Conservation (phyloP, 2,113 vertebrate genomes). For the Seriola aureovittata region DNA sequence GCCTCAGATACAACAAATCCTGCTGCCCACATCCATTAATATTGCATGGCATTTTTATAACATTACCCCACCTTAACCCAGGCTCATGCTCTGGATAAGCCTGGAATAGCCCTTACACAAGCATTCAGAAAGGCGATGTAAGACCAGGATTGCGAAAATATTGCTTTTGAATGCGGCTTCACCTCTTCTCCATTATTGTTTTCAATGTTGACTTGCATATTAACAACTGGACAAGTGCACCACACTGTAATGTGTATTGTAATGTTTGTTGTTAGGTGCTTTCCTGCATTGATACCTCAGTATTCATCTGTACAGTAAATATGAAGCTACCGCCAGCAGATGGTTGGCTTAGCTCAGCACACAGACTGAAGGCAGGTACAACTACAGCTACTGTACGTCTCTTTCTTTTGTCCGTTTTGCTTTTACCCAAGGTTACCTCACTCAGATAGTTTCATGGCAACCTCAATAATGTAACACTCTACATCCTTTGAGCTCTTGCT, state of each 20-base stretch:
- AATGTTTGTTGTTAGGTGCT: background rate
- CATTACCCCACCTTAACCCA: slow-evolving; percentile 33
- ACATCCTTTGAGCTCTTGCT: background rate
- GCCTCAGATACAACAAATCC: slow-evolving; percentile 24
- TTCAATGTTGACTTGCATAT: background rate
- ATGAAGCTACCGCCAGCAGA: background rate
- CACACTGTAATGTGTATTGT: background rate
- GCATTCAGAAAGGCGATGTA: background rate
- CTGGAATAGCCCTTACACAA: slow-evolving; percentile 2
- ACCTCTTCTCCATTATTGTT: background rate
- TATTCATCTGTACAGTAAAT: background rate
- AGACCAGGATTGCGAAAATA: background rate
- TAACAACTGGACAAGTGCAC: no score
- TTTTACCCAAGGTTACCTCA: background rate
- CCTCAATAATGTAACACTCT: slow-evolving; percentile 14
- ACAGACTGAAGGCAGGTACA: background rate
- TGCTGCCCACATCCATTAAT: slow-evolving; percentile 42
- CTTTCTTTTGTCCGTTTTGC: background rate
- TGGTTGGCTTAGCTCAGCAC: background rate
- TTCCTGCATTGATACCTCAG: background rate
- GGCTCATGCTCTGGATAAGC: slow-evolving; percentile 22
- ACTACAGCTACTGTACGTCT: background rate
- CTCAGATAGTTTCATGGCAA: background rate
- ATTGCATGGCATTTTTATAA: slow-evolving; percentile 49
- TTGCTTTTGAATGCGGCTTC: slow-evolving; percentile 17